A percentile compares a stretch with the other conserved stretches of the same genome.
These are phyloP conservation scores for Zaprionus lineosus DNA, from an alignment of 2,888 invertebrate genomes.

Conservation along the genomic window DNA sequence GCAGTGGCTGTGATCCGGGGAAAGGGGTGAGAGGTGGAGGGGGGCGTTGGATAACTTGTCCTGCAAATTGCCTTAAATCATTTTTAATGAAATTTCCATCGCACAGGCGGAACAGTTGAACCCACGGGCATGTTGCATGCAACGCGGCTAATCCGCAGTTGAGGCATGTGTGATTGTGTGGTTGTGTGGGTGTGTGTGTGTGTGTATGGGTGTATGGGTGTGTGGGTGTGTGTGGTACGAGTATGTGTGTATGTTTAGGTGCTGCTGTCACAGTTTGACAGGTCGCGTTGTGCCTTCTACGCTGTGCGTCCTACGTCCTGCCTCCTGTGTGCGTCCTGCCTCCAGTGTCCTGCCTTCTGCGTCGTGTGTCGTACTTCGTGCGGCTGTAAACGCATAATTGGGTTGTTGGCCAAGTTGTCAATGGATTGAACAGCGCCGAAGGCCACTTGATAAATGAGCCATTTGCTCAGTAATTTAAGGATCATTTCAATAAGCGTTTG, in stretches of 20 bases:
- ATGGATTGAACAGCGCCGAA: constrained; percentile 45
- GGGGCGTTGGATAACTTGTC: constrained; percentile 28
- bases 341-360: no score
- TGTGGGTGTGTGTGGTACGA: constrained; percentile 10
- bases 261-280: constrained; percentile 49
- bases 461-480: constrained; percentile 76
- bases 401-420: constrained; percentile 57
- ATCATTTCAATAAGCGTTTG: constrained; percentile 62
- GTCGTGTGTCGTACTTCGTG: no score
- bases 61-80: constrained; percentile 68
- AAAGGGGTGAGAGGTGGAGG: not conserved
- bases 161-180: not conserved
- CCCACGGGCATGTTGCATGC: constrained; percentile 22
- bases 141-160: constrained; percentile 48
- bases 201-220: no score
- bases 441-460: constrained; percentile 73
- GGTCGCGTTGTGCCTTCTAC: constrained; percentile 36
- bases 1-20: not conserved
- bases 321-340: no score
- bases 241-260: constrained; percentile 13
- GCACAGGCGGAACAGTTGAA: constrained; percentile 15
- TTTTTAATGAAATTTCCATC: constrained; percentile 72
- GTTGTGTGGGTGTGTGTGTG: not conserved
- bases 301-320: no score
- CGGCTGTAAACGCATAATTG: constrained; percentile 49